phyloP scores from a whole-genome alignment of 2,113 vertebrate species.

The Chamaea fasciata region DNA sequence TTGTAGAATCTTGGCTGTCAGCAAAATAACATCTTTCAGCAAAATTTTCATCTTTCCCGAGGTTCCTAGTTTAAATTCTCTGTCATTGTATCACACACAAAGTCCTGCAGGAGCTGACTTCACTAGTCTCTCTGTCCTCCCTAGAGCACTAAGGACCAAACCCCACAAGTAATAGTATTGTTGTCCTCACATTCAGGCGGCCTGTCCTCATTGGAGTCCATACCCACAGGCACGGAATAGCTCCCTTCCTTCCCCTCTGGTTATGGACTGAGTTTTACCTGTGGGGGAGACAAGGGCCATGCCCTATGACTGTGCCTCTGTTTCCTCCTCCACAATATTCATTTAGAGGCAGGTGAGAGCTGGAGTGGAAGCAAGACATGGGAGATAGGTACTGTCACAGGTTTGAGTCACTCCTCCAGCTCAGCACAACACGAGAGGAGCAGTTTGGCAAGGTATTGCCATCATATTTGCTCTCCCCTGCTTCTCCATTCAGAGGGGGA shows the following conservation, averaged over 20 bases:
- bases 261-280: background rate
- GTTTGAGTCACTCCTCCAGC: fast-evolving
- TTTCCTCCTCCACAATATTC: background rate
- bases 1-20: background rate
- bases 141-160: background rate
- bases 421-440: background rate
- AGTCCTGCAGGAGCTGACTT: background rate
- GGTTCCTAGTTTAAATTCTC: background rate
- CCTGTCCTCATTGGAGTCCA: background rate
- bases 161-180: background rate
- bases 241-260: background rate
- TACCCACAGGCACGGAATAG: background rate
- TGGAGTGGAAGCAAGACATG: background rate
- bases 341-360: background rate
- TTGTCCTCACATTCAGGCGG: background rate
- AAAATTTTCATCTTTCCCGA: background rate
- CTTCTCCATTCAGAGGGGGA: background rate
- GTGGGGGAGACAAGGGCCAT: background rate
- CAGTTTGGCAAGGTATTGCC: background rate
- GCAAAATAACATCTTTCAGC: background rate
- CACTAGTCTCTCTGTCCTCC: background rate
- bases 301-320: background rate
- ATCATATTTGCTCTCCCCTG: background rate
- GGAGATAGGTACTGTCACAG: background rate
- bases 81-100: background rate